Evolutionary conservation across 1,140 invertebrate genomes (phyloP).

Genomic region (Caenorhabditis inopinata): DNA sequence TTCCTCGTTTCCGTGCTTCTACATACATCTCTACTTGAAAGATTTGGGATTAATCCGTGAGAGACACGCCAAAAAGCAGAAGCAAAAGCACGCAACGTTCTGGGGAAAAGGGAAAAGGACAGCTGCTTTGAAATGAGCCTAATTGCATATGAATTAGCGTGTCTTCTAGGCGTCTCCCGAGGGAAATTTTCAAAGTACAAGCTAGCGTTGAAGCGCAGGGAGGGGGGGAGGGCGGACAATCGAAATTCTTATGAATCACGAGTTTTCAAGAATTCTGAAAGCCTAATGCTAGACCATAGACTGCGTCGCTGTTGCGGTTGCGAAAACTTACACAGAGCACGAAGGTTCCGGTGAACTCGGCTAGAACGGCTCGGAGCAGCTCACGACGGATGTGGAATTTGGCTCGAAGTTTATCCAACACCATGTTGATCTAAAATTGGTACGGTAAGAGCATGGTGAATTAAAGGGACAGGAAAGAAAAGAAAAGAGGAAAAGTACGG

Average conservation of each 20-base stretch:
- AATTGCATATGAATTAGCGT: conserved; percentile 13
- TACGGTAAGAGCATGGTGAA: background rate
- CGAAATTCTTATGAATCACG: background rate
- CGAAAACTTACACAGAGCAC: conserved; percentile 67
- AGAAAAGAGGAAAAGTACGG: background rate
- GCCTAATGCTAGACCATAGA: background rate
- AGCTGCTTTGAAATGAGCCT: background rate
- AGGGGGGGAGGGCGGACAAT: background rate
- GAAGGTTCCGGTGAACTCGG: conserved; percentile 69
- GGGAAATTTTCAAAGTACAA: background rate
- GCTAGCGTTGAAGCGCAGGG: background rate
- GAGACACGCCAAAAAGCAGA: background rate
- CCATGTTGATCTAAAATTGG: background rate
- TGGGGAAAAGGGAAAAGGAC: background rate
- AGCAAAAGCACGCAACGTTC: background rate
- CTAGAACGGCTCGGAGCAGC: conserved; percentile 66
- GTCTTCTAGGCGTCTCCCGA: background rate
- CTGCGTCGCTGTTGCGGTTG: no score
- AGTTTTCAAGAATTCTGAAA: background rate
- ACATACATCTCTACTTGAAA: no score
- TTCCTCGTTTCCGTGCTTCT: no score
- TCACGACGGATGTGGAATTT: conserved; percentile 54
- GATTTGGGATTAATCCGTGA: background rate
- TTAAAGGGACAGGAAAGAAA: conserved; percentile 26
- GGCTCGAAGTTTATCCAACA: conserved; percentile 47